Conservation (phyloP, 2,113 vertebrate species). For the Nematolebias whitei region DNA sequence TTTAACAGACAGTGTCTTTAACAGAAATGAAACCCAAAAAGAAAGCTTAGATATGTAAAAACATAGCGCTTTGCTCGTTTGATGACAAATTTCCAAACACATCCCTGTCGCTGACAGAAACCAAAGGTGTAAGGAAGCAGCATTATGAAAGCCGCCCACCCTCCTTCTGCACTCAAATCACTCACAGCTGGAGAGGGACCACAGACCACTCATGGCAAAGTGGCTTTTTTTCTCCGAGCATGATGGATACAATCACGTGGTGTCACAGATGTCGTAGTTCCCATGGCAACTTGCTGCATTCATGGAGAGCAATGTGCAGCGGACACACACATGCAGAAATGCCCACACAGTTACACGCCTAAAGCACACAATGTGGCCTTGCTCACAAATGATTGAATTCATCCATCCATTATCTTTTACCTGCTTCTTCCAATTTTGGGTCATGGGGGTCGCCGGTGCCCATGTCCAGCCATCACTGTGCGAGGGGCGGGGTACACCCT, state of each 20-base stretch:
- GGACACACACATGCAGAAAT: slow-evolving; percentile 18
- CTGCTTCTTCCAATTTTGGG: too few relatives aligned
- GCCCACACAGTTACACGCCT: slow-evolving; percentile 5
- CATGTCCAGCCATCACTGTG: too few relatives aligned
- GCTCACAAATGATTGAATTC: neutral
- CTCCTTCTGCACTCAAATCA: slow-evolving; percentile 38
- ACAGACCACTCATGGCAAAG: slow-evolving; percentile 37
- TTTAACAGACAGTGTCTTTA: neutral
- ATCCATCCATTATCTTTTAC: too few relatives aligned
- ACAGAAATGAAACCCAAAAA: neutral
- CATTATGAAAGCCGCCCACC: slow-evolving; percentile 21
- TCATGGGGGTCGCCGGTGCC: too few relatives aligned
- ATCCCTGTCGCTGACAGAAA: slow-evolving; percentile 1
- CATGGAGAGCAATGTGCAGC: slow-evolving; percentile 28
- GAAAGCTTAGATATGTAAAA: slow-evolving; percentile 1
- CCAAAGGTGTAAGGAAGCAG: slow-evolving; percentile 11
- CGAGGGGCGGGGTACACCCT: too few relatives aligned
- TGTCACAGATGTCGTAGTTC: slow-evolving; percentile 62
- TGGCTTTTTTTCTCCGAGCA: slow-evolving; percentile 17
- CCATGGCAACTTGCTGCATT: slow-evolving; percentile 65
- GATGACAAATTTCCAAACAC: slow-evolving; percentile 14
- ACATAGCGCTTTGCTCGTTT: neutral
- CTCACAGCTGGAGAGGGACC: slow-evolving; percentile 40
- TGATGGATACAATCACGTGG: slow-evolving; percentile 42
- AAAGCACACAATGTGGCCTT: slow-evolving; percentile 19